phyloP scores from a whole-genome alignment of 2,888 invertebrate genomes.

The Coecobrya sp. region DNA sequence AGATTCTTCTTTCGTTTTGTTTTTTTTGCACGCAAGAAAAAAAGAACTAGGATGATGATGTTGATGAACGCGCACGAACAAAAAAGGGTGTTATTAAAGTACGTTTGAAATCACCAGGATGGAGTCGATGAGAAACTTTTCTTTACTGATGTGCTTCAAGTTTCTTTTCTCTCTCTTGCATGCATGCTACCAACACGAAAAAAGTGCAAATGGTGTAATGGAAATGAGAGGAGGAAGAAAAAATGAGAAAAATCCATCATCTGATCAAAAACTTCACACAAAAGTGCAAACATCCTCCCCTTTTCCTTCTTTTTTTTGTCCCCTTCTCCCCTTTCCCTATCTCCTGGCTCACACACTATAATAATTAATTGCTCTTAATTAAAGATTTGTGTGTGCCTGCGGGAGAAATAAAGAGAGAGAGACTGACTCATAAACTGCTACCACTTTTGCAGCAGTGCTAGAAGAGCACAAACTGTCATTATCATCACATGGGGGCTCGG shows the following conservation, averaged over 20 bases:
- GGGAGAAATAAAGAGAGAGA: constrained; percentile 30
- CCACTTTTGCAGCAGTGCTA: not conserved
- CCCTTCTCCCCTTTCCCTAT: constrained; percentile 18
- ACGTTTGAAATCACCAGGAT: constrained; percentile 24
- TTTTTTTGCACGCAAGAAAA: constrained; percentile 60
- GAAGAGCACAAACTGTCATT: constrained; percentile 58
- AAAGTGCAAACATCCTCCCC: constrained; percentile 71
- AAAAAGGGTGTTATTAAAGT: constrained; percentile 53
- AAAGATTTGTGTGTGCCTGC: constrained; percentile 73
- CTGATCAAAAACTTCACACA: constrained; percentile 73
- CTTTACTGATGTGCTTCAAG: constrained; percentile 4
- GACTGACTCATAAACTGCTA: not conserved
- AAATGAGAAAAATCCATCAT: constrained; percentile 76
- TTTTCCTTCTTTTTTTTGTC: not conserved
- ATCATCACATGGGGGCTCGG: constrained; percentile 68
- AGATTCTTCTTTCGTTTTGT: constrained; percentile 39
- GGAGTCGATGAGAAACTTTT: constrained; percentile 43
- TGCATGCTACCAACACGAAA: constrained; percentile 10
- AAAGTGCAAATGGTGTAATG: constrained; percentile 37
- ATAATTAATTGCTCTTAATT: constrained; percentile 81
- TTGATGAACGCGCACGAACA: constrained; percentile 16
- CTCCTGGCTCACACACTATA: constrained; percentile 52
- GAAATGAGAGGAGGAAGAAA: constrained; percentile 43
- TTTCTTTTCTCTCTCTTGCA: not conserved
- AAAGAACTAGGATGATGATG: not conserved